Conservation (phyloP, 2,797 vertebrate genomes). For the Micromesistius poutassou region DNA sequence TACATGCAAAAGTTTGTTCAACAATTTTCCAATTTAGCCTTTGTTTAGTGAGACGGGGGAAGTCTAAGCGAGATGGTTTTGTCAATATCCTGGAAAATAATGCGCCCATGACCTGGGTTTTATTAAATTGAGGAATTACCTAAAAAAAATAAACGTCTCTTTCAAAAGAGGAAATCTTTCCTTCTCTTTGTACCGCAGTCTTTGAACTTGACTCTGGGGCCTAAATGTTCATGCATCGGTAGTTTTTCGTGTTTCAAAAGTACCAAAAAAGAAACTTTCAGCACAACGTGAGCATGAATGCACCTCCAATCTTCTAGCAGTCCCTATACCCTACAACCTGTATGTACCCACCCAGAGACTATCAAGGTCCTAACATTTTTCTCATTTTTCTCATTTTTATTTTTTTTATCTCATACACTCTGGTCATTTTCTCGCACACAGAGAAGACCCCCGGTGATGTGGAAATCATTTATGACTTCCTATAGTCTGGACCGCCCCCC, state of each 20-base stretch:
- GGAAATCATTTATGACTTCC: conserved; percentile 64
- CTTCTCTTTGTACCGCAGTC: not conserved
- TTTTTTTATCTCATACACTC: conserved; percentile 65
- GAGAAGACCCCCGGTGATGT: conserved; percentile 60
- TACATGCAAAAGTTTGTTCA: conserved; percentile 65
- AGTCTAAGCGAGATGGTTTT: conserved; percentile 22
- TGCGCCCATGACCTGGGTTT: conserved; percentile 35
- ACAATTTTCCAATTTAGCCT: conserved; percentile 54
- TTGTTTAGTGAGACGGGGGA: conserved; percentile 45
- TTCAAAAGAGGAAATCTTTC: not conserved
- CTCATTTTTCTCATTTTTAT: conserved; percentile 40
- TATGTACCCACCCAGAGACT: not conserved
- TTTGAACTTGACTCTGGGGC: not conserved
- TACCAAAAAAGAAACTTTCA: not conserved
- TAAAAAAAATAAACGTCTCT: conserved; percentile 14
- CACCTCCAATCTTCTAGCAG: not conserved
- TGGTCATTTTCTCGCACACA: conserved; percentile 60
- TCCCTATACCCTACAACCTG: not conserved
- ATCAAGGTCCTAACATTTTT: not conserved
- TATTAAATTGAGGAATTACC: conserved; percentile 46
- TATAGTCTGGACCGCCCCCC: conserved; percentile 51
- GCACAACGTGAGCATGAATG: not conserved
- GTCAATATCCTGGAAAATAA: conserved; percentile 55
- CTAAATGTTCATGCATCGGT: not conserved
- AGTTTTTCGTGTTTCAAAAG: not conserved